phyloP scores from a whole-genome alignment of 1,140 invertebrate species.

The Choristoneura fumiferana region DNA sequence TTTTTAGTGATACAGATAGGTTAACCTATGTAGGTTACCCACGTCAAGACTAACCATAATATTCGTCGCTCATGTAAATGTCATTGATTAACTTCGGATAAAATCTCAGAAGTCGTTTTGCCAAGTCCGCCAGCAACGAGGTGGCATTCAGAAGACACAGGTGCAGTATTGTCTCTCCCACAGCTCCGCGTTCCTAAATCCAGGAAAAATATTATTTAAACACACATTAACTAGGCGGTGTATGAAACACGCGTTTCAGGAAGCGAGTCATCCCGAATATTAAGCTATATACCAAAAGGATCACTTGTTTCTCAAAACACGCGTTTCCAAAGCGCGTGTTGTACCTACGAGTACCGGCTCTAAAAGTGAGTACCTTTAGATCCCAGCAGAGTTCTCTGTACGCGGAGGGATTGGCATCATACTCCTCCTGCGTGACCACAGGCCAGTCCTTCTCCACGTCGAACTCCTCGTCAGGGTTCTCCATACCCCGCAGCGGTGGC shows the following conservation, averaged over 20 bases:
- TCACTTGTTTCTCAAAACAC: too few relatives aligned
- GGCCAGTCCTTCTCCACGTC: conserved; percentile 87
- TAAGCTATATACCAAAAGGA: too few relatives aligned
- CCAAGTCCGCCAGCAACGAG: conserved; percentile 94
- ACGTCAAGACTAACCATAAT: conserved; percentile 87
- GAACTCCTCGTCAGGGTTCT: conserved; percentile 90
- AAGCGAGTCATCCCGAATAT: too few relatives aligned
- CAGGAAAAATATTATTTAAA: conserved; percentile 6
- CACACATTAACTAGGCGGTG: too few relatives aligned
- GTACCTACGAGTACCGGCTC: too few relatives aligned
- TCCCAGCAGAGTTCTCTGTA: conserved; percentile 96
- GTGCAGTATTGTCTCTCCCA: conserved; percentile 97
- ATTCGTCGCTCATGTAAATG: conserved; percentile 97
- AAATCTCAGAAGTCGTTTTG: conserved; percentile 92
- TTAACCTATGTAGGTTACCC: not conserved
- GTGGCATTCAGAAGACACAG: conserved; percentile 95
- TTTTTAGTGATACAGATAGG: too few relatives aligned
- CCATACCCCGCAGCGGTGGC: conserved; percentile 85
- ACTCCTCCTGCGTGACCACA: conserved; percentile 78
- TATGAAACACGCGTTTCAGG: too few relatives aligned
- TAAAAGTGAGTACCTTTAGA: conserved; percentile 78
- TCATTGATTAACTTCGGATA: conserved; percentile 98
- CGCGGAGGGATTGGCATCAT: conserved; percentile 77
- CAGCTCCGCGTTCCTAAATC: conserved; percentile 90
- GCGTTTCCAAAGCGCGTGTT: too few relatives aligned